phyloP scores from a whole-genome alignment of 2,888 invertebrate species.

The Torymus tubicola region DNA sequence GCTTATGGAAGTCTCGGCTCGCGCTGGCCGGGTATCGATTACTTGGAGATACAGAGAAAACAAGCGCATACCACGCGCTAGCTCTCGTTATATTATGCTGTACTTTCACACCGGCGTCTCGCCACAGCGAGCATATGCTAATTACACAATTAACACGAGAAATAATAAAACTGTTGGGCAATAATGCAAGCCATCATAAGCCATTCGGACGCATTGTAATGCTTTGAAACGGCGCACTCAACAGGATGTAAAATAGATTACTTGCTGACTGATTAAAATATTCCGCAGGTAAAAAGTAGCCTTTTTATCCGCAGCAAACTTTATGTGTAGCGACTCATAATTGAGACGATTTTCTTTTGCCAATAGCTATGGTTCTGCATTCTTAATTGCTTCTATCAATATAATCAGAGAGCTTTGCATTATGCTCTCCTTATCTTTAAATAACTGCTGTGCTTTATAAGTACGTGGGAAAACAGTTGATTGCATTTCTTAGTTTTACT shows the following conservation, averaged over 20 bases:
- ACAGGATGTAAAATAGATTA: constrained; percentile 50
- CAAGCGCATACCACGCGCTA: constrained; percentile 29
- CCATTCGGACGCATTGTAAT: constrained; percentile 11
- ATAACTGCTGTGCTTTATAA: background rate
- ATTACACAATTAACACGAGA: constrained; percentile 56
- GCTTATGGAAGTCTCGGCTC: constrained; percentile 44
- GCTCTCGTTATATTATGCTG: constrained; percentile 8
- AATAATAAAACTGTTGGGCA: constrained; percentile 49
- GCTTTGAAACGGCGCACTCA: constrained; percentile 3
- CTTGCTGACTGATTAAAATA: constrained; percentile 36
- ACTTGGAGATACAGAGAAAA: constrained; percentile 45
- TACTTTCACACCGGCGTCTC: constrained; percentile 21
- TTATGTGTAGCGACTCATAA: constrained; percentile 13
- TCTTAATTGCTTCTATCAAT: constrained; percentile 28
- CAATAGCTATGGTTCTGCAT: constrained; percentile 11
- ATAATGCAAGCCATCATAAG: constrained; percentile 34
- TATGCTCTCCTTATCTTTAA: background rate
- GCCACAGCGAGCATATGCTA: constrained; percentile 44
- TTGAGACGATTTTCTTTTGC: constrained; percentile 10
- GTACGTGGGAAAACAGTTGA: constrained; percentile 21
- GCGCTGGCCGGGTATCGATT: constrained; percentile 49
- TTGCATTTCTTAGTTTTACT: background rate
- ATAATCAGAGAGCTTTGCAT: background rate
- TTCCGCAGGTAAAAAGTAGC: constrained; percentile 11
- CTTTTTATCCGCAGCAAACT: background rate